These are phyloP conservation scores for Scleropages formosus DNA, from an alignment of 2,797 vertebrate genomes.

Conservation along the genomic window DNA sequence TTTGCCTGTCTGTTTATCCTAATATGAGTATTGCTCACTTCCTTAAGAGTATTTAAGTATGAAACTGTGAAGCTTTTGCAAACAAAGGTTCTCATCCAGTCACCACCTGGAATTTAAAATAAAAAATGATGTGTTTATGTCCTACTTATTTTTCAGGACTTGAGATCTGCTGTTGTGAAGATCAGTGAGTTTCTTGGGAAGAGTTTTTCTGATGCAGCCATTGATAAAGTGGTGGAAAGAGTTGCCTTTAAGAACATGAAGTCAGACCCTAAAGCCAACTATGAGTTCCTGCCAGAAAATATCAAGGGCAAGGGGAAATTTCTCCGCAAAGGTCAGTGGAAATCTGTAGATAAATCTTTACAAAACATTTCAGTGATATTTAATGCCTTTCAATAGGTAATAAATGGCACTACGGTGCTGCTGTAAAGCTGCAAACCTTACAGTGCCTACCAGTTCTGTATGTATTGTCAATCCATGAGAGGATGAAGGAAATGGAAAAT, in stretches of 20 bases:
- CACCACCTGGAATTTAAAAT: background rate
- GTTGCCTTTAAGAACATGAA: conserved; percentile 59
- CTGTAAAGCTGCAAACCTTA: no score
- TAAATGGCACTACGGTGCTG: no score
- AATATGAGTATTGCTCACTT: no score
- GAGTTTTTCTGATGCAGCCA: conserved; percentile 55
- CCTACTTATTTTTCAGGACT: conserved; percentile 50
- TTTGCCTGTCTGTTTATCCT: no score
- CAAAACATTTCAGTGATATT: no score
- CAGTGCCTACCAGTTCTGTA: no score
- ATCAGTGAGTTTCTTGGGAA: conserved; percentile 62
- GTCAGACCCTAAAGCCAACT: conserved; percentile 57
- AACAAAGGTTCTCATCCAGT: background rate
- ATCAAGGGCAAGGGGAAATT: conserved; percentile 34
- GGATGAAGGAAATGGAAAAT: no score
- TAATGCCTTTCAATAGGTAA: no score
- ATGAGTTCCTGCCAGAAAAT: conserved; percentile 35
- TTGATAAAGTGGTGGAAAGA: conserved; percentile 56
- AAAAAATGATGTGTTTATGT: no score
- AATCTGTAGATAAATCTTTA: no score
- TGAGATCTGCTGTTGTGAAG: conserved; percentile 56
- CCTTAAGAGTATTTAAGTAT: no score
- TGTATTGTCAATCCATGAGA: no score
- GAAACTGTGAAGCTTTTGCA: background rate
- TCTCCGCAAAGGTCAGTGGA: conserved; percentile 58